Conservation (phyloP, 2,113 vertebrate species). For the Theristicus caerulescens region DNA sequence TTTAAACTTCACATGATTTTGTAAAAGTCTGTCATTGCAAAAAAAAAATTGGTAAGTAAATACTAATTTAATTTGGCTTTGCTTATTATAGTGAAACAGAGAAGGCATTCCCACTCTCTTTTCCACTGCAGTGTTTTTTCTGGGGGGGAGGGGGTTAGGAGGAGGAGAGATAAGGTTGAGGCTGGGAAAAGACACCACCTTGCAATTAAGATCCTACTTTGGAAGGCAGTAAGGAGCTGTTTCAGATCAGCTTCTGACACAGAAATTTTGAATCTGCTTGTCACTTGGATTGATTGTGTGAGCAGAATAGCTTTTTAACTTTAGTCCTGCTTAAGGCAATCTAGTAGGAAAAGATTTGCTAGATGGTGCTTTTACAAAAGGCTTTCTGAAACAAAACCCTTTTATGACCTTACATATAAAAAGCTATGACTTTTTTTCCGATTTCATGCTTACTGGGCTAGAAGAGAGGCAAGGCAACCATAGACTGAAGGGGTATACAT, state of each 20-base stretch:
- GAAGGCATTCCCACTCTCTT: not conserved
- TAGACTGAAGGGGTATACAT: constrained; percentile 99
- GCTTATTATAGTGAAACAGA: not conserved
- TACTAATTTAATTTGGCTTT: not conserved
- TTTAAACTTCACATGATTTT: not conserved
- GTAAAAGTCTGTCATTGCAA: not conserved
- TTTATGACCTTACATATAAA: not conserved
- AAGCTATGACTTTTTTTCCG: not conserved
- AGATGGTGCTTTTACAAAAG: not conserved
- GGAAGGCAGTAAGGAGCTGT: not conserved
- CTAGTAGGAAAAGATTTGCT: not conserved
- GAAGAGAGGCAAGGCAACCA: constrained; percentile 91
- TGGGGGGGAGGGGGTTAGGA: no score
- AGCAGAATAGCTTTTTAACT: not conserved
- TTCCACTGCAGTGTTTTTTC: not conserved
- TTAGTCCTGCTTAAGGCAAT: not conserved
- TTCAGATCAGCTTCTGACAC: not conserved
- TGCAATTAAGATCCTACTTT: not conserved
- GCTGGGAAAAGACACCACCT: not conserved
- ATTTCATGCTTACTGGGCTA: constrained; percentile 86
- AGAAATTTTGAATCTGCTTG: not conserved
- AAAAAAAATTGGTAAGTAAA: not conserved
- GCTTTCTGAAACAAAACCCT: not conserved
- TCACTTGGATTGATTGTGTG: not conserved
- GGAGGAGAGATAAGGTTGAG: not conserved